Percentiles rank a stretch among this genome's conserved stretches.
Evolutionary conservation across 2,113 vertebrate genomes (phyloP).

Genomic region (Arvicanthis niloticus): DNA sequence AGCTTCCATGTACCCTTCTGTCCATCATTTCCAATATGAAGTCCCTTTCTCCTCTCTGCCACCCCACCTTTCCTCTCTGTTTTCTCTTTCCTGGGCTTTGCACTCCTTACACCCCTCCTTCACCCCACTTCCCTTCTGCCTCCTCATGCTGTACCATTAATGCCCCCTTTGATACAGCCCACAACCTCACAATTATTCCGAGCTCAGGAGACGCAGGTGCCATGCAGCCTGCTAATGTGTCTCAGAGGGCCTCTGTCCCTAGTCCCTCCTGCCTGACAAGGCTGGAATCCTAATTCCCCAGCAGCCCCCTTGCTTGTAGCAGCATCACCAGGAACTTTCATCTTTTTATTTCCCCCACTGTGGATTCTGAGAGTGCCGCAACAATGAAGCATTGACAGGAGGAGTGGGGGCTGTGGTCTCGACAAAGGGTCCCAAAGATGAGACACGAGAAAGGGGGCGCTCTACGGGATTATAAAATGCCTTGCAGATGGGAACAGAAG

Average conservation of each 20-base stretch:
- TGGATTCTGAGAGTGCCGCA: constrained; percentile 77
- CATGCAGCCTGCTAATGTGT: constrained; percentile 84
- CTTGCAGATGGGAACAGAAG: constrained; percentile 80
- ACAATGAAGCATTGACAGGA: constrained; percentile 88
- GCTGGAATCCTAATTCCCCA: constrained; percentile 88
- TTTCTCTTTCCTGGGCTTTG: constrained; percentile 46
- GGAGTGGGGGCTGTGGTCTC: constrained; percentile 69
- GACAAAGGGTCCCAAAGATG: constrained; percentile 81
- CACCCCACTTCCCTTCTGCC: constrained; percentile 55
- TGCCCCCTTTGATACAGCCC: constrained; percentile 89
- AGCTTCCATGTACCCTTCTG: neutral
- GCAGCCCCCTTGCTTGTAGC: constrained; percentile 80
- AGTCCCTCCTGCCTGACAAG: constrained; percentile 84
- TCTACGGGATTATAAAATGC: constrained; percentile 78
- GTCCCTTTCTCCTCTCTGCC: neutral
- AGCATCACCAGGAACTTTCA: constrained; percentile 79
- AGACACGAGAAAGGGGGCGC: constrained; percentile 85
- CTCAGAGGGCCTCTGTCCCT: constrained; percentile 89
- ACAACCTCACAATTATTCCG: constrained; percentile 88
- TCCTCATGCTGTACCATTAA: constrained; percentile 86
- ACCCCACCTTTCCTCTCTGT: constrained; percentile 47
- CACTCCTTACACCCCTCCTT: neutral
- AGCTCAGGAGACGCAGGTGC: constrained; percentile 90
- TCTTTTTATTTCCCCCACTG: constrained; percentile 28
- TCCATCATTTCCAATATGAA: neutral